These are phyloP conservation scores for Xyrauchen texanus DNA, from an alignment of 2,113 vertebrate genomes.

Conservation along the genomic window DNA sequence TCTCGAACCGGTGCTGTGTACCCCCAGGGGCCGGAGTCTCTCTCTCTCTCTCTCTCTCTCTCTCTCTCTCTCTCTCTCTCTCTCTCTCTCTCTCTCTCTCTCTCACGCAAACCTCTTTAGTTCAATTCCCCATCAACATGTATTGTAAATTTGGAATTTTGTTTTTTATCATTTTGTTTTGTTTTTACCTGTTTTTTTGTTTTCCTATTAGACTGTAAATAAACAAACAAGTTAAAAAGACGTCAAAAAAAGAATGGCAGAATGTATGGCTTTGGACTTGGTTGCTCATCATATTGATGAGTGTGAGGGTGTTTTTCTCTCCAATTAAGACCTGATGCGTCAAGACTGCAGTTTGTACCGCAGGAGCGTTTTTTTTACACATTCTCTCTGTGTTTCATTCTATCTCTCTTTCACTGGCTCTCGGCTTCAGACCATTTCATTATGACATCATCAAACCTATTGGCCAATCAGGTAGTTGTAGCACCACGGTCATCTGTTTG, in stretches of 20 bases:
- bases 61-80: too few relatives aligned
- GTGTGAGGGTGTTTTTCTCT: conserved; percentile 76
- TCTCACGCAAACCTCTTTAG: conserved; percentile 76
- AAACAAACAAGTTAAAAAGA: conserved; percentile 65
- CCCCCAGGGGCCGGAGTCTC: conserved; percentile 64
- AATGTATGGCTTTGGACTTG: conserved; percentile 89
- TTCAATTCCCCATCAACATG: conserved; percentile 77
- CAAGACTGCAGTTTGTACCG: conserved; percentile 86
- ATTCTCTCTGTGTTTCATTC: background rate
- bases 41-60: too few relatives aligned
- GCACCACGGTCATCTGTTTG: conserved; percentile 24
- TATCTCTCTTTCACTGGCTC: conserved; percentile 7
- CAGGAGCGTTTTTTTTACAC: conserved; percentile 83
- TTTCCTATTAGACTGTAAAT: conserved; percentile 79
- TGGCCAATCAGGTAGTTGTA: conserved; percentile 62
- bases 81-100: too few relatives aligned
- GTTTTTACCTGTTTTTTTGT: conserved; percentile 55
- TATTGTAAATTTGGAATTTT: conserved; percentile 76
- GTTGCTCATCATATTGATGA: conserved; percentile 99
- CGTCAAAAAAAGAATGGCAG: conserved; percentile 48
- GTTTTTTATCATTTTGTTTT: conserved; percentile 75
- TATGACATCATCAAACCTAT: background rate
- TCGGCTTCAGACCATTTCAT: conserved; percentile 24
- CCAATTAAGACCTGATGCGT: conserved; percentile 83
- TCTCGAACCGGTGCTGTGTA: conserved; percentile 79